Evolutionary conservation across 2,113 vertebrate genomes (phyloP).

Genomic region (Myotis davidii): DNA sequence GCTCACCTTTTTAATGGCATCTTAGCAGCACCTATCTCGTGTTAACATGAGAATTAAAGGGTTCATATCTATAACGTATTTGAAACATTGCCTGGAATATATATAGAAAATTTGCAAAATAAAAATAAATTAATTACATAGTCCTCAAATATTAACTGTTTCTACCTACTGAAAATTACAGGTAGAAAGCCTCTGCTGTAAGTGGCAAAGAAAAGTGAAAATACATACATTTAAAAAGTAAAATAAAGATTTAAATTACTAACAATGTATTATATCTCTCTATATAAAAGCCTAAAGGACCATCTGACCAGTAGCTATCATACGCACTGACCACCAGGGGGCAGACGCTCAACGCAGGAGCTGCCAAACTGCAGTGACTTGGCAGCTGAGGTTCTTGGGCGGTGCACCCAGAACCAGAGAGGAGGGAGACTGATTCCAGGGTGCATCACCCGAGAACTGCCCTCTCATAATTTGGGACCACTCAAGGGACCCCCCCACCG

Average conservation of each 20-base stretch:
- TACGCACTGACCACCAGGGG: too few relatives aligned
- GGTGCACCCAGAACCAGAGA: too few relatives aligned
- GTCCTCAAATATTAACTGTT: neutral
- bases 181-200: neutral
- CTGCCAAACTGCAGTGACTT: too few relatives aligned
- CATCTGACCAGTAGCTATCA: too few relatives aligned
- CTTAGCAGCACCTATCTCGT: neutral
- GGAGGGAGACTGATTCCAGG: too few relatives aligned
- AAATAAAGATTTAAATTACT: neutral
- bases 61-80: neutral
- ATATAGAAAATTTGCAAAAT: neutral
- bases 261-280: neutral
- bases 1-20: neutral
- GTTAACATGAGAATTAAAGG: neutral
- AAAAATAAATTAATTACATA: neutral
- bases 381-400: too few relatives aligned
- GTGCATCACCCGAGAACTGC: too few relatives aligned
- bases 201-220: neutral
- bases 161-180: neutral
- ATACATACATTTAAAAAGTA: neutral
- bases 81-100: neutral
- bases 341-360: too few relatives aligned
- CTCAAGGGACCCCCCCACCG: too few relatives aligned
- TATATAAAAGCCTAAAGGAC: too few relatives aligned
- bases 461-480: too few relatives aligned